phyloP scores from a whole-genome alignment of 64 coral and sea anemone species.

The Acropora yongei region DNA sequence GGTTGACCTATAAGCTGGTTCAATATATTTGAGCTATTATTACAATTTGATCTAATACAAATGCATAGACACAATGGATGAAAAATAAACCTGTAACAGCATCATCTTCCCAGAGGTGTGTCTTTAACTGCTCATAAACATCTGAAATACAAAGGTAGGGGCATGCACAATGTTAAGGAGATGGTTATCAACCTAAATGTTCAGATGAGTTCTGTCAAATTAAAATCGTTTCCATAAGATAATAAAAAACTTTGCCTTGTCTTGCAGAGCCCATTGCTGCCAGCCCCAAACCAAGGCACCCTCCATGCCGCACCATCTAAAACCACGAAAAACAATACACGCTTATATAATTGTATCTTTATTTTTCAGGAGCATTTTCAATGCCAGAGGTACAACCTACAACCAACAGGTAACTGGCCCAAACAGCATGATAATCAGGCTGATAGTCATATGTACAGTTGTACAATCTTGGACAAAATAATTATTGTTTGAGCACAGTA shows the following conservation, averaged over 20 bases:
- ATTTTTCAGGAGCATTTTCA: not conserved
- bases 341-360: no score
- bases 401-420: no score
- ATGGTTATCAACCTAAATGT: not conserved
- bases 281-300: conserved; percentile 93
- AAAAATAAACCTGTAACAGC: conserved; percentile 84
- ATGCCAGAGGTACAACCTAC: no score
- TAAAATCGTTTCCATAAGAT: not conserved
- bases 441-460: no score
- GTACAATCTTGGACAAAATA: no score
- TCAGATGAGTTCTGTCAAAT: no score
- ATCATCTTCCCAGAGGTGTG: conserved; percentile 93
- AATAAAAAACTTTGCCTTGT: conserved; percentile 42
- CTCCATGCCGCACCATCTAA: conserved; percentile 98
- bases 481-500: no score
- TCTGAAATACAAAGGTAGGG: conserved; percentile 51
- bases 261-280: conserved; percentile 97
- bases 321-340: not conserved
- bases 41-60: not conserved
- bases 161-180: no score
- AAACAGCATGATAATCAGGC: no score
- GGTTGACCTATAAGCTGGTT: no score
- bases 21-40: no score
- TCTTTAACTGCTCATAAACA: conserved; percentile 94
- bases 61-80: not conserved